A percentile compares a stretch with the other conserved stretches of the same genome.
Conservation (phyloP, 2,888 invertebrate species). For the Blomia tropicalis region DNA sequence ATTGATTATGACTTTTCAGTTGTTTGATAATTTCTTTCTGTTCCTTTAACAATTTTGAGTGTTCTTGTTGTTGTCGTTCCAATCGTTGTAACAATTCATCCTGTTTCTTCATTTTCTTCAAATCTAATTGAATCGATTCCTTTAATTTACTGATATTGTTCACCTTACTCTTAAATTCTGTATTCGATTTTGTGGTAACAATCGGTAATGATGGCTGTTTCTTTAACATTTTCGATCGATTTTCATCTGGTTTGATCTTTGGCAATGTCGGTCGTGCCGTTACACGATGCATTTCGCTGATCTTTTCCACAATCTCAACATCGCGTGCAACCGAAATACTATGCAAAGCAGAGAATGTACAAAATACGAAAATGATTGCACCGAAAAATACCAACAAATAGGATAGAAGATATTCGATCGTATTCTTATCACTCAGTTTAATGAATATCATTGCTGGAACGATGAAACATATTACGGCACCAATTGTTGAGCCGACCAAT, state of each 20-base stretch:
- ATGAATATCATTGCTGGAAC: conserved; percentile 81
- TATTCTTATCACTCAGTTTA: conserved; percentile 61
- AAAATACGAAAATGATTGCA: conserved; percentile 67
- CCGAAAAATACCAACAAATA: conserved; percentile 67
- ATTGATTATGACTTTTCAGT: conserved; percentile 41
- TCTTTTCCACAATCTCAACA: conserved; percentile 7
- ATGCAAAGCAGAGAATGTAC: conserved; percentile 57
- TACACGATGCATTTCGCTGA: too few relatives aligned
- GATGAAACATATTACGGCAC: conserved; percentile 76
- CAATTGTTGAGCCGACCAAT: conserved; percentile 83
- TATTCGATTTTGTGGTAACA: neutral
- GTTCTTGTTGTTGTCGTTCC: conserved; percentile 51
- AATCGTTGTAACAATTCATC: conserved; percentile 46
- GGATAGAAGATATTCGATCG: conserved; percentile 63
- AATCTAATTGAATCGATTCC: conserved; percentile 2
- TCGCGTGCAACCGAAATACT: conserved; percentile 20
- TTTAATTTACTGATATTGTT: conserved; percentile 20
- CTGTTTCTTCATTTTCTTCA: conserved; percentile 31
- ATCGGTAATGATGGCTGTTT: neutral
- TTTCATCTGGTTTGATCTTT: neutral
- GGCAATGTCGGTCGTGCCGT: too few relatives aligned
- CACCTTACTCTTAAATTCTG: conserved; percentile 36
- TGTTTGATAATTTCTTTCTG: conserved; percentile 46
- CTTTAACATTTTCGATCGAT: neutral
- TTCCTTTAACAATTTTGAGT: conserved; percentile 50